Base-by-base conservation (phyloP, 2,888 invertebrate genomes). In the Teleogryllus oceanicus region DNA sequence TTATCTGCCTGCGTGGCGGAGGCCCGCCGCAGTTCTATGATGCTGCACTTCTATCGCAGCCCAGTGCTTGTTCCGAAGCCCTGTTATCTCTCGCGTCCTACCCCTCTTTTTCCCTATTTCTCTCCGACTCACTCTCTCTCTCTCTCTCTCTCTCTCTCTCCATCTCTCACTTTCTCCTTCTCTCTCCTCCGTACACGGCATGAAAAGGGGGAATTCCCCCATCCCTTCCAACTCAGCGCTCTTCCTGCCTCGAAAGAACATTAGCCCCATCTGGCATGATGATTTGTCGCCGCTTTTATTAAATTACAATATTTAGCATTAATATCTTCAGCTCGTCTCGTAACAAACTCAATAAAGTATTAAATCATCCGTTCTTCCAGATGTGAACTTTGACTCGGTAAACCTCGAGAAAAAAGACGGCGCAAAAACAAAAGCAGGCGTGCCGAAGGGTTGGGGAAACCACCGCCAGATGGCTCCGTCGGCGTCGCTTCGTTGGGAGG, bases 241-340 rank as follows among this genome's bases (percentile, higher is more conserved):
- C 37, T 37, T 37, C n/a, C 62, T 62, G 16, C 62, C 62, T 13
- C 62, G n/a, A 62, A 62, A 62, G 62, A 62, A 62, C 62, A 62
- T 62, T 62, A 62, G 62, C 62, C 16, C 62, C 62, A 62, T 62
- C 62, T 62, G 62, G 62, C 62, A 62, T 62, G 62, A 62, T 62
- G 62, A 62, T 62, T 62, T 62, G 62, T 62, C 62, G 62, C n/a
- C 62, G 16, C 16, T 62, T 62, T 62, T 62, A 62, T 62, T 62
- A 62, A 62, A 62, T 62, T 62, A 62, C 62, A 62, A 62, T 62
- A 62, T 62, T 62, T 62, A 62, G n/a, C 62, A 62, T 62, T 62
- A 62, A 62, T 62, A 62, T 62, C 62, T n/a, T 62, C 62, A 62
- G 62, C 62, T 62, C 62, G 62, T 62, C 62, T 62, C 62, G 13